Evolutionary conservation across 2,797 vertebrate species (phyloP), one percentile per base, ranked within the genome.

Genomic region (Pipistrellus pipistrellus): DNA sequence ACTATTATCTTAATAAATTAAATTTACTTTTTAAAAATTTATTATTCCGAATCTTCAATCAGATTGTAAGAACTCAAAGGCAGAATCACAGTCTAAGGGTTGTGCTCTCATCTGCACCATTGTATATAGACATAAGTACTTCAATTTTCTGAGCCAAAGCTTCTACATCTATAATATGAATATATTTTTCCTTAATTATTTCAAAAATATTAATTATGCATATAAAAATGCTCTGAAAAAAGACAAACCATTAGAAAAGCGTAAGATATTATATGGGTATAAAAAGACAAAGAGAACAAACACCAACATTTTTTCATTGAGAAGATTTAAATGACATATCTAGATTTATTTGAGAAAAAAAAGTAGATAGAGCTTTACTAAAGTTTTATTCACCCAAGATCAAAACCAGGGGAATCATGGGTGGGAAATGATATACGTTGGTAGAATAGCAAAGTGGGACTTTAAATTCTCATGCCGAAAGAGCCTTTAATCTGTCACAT

Each of bases 291-390:
- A 62, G 13, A 48, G 10, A 78, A 81, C 23, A 68, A 87, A 82
- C 10, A 21, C 3, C 8, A 88, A 35, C 0, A 6, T 48, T 71
- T 46, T 32, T 55, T 13, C 48, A 38, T 9, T 68, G 15, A 55
- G 25, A 71, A 71, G 53, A 87, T 51, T 15, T 73, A 94, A 94
- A 89, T 46, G 35, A 72, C 9, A 55, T 6, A 7, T 27, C 20
- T 32, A 93, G 48, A 83, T 62, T 76, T 84, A 72, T 85, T 76
- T 77, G 20, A 18, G 64, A 90, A 76, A 93, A 93, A 76, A 91
- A 94, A 72, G 59, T 23, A 69, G 6, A 73, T 27, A 4, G 10
- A 73, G 53, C 6, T 25, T 93, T 75, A 78, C 48, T 53, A 0
- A 83, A 59, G 6, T 46, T 88, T 14, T 57, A 20, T 80, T 66